Evolutionary conservation across 2,113 vertebrate species (phyloP), one percentile per base, ranked within the genome.

Genomic region (Myxocyprinus asiaticus): DNA sequence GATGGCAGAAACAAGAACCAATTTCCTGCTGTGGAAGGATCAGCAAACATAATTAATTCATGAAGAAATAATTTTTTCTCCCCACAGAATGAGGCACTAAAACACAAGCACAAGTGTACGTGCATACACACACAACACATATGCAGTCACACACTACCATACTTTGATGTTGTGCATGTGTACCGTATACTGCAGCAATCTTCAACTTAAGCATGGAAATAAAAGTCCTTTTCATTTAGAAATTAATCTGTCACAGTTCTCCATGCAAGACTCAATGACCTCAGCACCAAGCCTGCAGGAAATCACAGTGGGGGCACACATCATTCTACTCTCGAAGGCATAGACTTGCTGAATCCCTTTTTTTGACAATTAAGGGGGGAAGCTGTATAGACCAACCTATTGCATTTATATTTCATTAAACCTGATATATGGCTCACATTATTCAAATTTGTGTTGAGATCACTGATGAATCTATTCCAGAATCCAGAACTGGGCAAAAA

Each of bases 241-340:
- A 48, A 59, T 81, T 78, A 81, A 81, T 81, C 69, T 75, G 79
- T 81, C 76, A 78, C 69, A 75, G 76, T 65, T 74, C 58, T 68
- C 43, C 75, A 68, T 58, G 64, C 79, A 68, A 56, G 76, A 67
- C 58, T 12, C 62, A 33, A 73, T 81, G 69, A 81, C 82, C 80
- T 77, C 66, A 47, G 66, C 59, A 68, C 67, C 45, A 62, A 58
- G 71, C 70, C 63, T 78, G 64, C 70, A 69, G 71, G 72, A 79
- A 82, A 82, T 79, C 70, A 82, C 70, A 69, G 71, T 51, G 42
- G 11, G 10, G 51, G 17, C 45, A 4, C 78, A 80, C 9, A 66
- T 15, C 61, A 58, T 64, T 75, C 47, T 70, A 63, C 42, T 82
- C 50, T 82, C 58, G 45, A 58, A 11, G 44, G 64, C 45, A 50